These are phyloP conservation scores for Apodemus sylvaticus DNA, from an alignment of 2,113 vertebrate genomes.

Conservation along the genomic window DNA sequence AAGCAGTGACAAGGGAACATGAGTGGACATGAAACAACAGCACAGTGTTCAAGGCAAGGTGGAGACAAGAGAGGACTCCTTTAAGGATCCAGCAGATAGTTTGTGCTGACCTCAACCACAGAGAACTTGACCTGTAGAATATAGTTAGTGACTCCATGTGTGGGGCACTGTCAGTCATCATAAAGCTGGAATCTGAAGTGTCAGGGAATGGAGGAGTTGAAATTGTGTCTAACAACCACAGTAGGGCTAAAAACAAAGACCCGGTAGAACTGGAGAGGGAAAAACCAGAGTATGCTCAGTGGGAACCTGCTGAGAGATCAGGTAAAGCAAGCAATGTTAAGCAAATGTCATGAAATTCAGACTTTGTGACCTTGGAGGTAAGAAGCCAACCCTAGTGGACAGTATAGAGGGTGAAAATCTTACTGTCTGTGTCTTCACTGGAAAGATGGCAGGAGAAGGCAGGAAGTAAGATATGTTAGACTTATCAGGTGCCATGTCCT, in stretches of 20 bases:
- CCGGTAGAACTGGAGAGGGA: neutral
- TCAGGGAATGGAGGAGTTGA: neutral
- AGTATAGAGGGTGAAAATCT: neutral
- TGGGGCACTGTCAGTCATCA: neutral
- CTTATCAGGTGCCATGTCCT: neutral
- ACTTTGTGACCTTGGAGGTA: neutral
- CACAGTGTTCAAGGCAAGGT: neutral
- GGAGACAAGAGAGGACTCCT: neutral
- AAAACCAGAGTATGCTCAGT: neutral
- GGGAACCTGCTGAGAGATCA: neutral
- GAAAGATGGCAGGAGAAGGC: neutral
- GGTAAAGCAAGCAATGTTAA: neutral
- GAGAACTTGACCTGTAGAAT: neutral
- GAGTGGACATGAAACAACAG: accelerated
- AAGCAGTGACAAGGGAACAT: too few relatives aligned
- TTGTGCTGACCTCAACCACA: neutral
- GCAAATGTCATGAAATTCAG: neutral
- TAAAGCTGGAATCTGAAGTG: neutral
- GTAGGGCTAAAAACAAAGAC: neutral
- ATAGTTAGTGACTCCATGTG: neutral
- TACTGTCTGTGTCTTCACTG: neutral
- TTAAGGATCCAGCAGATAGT: too few relatives aligned
- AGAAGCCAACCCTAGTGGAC: neutral
- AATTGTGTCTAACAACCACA: neutral
- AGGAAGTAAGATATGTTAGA: too few relatives aligned